Percentiles rank a stretch among this genome's conserved stretches.
phyloP scores from a whole-genome alignment of 1,140 invertebrate genomes.

The Papilio polytes region DNA sequence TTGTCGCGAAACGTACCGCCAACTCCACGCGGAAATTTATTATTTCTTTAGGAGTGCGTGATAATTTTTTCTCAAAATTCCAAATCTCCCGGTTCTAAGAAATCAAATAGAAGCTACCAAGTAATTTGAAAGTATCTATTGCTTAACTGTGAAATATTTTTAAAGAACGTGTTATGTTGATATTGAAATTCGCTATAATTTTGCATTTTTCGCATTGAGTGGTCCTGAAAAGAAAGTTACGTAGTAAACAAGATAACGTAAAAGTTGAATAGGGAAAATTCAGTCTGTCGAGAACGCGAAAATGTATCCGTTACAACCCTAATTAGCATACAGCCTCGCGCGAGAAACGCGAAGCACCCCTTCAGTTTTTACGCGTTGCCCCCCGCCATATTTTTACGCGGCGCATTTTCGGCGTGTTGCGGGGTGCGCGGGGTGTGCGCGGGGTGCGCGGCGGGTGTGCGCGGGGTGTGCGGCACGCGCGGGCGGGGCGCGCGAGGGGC shows the following conservation, averaged over 20 bases:
- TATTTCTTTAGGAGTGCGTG: neutral
- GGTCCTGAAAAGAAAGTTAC: neutral
- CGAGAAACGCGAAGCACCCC: conserved; percentile 69
- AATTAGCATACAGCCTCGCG: conserved; percentile 73
- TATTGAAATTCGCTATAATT: neutral
- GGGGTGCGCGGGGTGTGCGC: neutral
- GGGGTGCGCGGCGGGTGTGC: conserved; percentile 38
- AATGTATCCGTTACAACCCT: conserved; percentile 39
- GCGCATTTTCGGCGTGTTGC: conserved; percentile 53
- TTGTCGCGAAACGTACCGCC: neutral
- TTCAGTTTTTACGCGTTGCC: conserved; percentile 76
- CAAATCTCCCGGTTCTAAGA: neutral
- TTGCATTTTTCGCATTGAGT: neutral
- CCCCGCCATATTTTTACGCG: conserved; percentile 74
- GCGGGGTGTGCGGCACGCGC: conserved; percentile 47
- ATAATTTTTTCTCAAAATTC: neutral
- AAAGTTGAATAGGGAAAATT: conserved; percentile 19
- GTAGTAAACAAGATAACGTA: neutral
- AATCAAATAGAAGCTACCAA: neutral
- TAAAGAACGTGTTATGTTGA: neutral
- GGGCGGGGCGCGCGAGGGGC: conserved; percentile 44
- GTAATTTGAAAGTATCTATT: neutral
- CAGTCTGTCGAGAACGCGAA: neutral
- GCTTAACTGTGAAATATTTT: neutral
- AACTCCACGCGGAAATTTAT: neutral